Conservation (phyloP, 1,140 invertebrate species). For the Physella acuta region DNA sequence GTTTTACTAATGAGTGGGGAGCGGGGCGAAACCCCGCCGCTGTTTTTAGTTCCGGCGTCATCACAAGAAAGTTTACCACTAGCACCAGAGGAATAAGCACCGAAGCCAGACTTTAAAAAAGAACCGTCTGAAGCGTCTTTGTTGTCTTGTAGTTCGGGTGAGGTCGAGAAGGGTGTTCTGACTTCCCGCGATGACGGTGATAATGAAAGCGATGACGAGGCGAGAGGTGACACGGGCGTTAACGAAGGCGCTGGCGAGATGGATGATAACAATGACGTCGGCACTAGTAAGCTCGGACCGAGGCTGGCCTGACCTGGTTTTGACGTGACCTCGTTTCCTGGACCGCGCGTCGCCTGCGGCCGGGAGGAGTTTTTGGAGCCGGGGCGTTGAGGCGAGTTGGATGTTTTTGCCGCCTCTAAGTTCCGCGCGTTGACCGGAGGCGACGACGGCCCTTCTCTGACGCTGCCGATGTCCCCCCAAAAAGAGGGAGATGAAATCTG, state of each 20-base stretch:
- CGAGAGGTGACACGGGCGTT: not conserved
- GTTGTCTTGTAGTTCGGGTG: not conserved
- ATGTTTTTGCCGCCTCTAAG: not conserved
- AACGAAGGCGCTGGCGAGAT: not conserved
- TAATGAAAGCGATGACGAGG: not conserved
- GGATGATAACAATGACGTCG: not conserved
- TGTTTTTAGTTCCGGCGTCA: not conserved
- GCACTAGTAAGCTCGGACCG: not conserved
- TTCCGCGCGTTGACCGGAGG: constrained; percentile 16
- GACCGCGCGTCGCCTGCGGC: too few relatives aligned
- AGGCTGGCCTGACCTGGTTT: not conserved
- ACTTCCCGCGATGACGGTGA: not conserved
- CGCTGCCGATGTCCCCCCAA: constrained; percentile 23
- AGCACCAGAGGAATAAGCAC: not conserved
- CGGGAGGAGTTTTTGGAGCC: not conserved
- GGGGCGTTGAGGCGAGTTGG: not conserved
- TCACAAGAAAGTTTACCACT: not conserved
- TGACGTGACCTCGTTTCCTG: not conserved
- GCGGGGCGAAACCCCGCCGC: not conserved
- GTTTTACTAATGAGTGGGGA: not conserved
- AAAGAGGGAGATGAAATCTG: constrained; percentile 7
- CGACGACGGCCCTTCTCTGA: constrained; percentile 19
- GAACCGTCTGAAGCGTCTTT: too few relatives aligned
- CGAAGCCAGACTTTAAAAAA: too few relatives aligned
- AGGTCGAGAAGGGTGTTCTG: not conserved